A percentile compares a stretch with the other conserved stretches of the same genome.
Conservation (phyloP, 2,113 vertebrate species). For the Andinoacara biseriatus region DNA sequence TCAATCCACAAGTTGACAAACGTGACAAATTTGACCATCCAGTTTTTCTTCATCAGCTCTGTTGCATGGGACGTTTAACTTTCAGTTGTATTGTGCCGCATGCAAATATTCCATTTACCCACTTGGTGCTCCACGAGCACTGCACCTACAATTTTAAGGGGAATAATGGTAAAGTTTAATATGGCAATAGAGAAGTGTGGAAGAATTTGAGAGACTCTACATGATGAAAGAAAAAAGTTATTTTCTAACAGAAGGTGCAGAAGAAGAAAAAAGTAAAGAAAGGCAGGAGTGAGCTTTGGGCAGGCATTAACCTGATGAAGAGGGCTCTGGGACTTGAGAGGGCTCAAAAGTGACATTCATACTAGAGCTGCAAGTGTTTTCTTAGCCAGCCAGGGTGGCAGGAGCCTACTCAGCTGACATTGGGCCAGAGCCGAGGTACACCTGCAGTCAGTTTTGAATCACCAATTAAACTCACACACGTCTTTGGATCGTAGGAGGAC, state of each 20-base stretch:
- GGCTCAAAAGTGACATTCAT: neutral
- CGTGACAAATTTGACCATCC: neutral
- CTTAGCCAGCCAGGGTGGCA: neutral
- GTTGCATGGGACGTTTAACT: too few species aligned
- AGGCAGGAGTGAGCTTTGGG: neutral
- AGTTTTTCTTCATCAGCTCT: too few species aligned
- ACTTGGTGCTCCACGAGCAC: too few species aligned
- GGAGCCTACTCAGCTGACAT: neutral
- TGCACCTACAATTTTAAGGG: too few species aligned
- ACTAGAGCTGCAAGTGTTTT: neutral
- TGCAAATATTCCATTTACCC: too few species aligned
- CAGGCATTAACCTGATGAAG: neutral
- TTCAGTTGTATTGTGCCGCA: too few species aligned
- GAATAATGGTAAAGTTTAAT: neutral
- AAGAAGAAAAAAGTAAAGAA: neutral
- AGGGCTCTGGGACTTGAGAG: neutral
- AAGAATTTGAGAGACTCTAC: neutral
- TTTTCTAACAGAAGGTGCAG: neutral
- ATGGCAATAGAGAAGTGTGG: neutral
- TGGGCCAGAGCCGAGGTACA: fast-evolving
- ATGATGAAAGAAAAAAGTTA: neutral
- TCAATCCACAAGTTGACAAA: neutral
- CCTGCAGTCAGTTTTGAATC: neutral
- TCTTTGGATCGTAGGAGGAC: neutral
- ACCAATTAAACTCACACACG: neutral